Conservation (phyloP, 2,113 vertebrate genomes). For the Euleptes europaea region DNA sequence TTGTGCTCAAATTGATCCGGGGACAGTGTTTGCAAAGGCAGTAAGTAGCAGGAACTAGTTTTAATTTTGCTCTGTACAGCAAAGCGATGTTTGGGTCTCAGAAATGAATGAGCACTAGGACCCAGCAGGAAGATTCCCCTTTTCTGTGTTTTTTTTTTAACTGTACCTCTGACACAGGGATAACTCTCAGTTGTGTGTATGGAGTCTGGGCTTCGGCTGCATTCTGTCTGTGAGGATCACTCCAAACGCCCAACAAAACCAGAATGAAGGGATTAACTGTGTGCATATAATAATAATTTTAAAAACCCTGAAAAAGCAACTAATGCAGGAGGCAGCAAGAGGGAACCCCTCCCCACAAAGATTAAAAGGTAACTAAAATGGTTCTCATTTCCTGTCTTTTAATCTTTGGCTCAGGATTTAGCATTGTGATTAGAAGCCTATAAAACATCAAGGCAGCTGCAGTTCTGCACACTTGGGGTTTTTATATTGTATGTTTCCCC, state of each 20-base stretch:
- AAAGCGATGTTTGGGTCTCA: neutral
- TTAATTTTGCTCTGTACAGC: neutral
- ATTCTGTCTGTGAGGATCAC: conserved; percentile 63
- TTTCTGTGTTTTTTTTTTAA: conserved; percentile 63
- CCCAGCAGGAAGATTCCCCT: conserved; percentile 68
- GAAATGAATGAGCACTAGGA: conserved; percentile 71
- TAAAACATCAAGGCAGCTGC: conserved; percentile 40
- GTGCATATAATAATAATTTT: conserved; percentile 63
- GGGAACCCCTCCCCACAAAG: conserved; percentile 43
- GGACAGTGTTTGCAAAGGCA: neutral
- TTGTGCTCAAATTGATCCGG: neutral
- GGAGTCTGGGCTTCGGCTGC: conserved; percentile 73
- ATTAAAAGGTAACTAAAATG: conserved; percentile 75
- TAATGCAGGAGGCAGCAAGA: conserved; percentile 66
- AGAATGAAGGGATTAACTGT: conserved; percentile 68
- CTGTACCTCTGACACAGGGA: conserved; percentile 70
- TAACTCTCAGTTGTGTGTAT: conserved; percentile 66
- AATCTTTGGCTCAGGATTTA: conserved; percentile 43
- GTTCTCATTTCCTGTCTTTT: conserved; percentile 64
- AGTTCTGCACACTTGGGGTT: conserved; percentile 35
- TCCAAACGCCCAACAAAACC: conserved; percentile 55
- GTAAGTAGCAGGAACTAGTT: neutral
- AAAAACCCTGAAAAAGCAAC: conserved; percentile 7
- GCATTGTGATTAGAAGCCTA: conserved; percentile 60
- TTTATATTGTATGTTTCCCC: neutral